Conservation (phyloP, 2,113 vertebrate species). For the Ornithorhynchus anatinus region DNA sequence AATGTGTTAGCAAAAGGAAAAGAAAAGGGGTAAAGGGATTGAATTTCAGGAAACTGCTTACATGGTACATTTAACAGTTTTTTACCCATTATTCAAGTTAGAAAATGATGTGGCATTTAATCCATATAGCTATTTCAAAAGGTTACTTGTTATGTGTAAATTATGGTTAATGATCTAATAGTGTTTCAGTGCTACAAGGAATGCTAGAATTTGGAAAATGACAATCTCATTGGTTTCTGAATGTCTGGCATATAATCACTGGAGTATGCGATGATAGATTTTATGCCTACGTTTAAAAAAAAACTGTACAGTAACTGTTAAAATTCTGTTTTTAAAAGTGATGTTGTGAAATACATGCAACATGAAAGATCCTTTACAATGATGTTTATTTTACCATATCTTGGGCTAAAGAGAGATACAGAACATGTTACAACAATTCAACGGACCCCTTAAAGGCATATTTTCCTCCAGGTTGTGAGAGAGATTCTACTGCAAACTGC, state of each 20-base stretch:
- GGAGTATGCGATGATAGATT: no score
- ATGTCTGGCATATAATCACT: no score
- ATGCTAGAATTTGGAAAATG: not conserved
- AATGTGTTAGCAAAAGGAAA: slow-evolving; percentile 14
- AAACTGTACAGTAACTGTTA: not conserved
- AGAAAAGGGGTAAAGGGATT: not conserved
- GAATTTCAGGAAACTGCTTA: not conserved
- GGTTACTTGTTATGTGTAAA: not conserved
- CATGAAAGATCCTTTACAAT: not conserved
- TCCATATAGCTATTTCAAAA: no score
- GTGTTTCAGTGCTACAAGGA: not conserved
- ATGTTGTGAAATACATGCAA: not conserved
- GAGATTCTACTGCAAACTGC: no score
- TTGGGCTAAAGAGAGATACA: not conserved
- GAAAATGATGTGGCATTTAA: slow-evolving; percentile 3
- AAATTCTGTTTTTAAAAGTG: not conserved
- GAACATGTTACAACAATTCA: no score
- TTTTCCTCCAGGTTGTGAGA: no score
- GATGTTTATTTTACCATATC: not conserved
- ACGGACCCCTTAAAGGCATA: no score
- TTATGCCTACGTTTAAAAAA: slow-evolving; percentile 2
- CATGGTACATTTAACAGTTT: not conserved
- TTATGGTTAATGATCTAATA: not conserved
- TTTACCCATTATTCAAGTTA: not conserved
- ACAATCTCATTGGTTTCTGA: no score